Conservation (phyloP, 2,797 vertebrate species). For the Cyprinella venusta region DNA sequence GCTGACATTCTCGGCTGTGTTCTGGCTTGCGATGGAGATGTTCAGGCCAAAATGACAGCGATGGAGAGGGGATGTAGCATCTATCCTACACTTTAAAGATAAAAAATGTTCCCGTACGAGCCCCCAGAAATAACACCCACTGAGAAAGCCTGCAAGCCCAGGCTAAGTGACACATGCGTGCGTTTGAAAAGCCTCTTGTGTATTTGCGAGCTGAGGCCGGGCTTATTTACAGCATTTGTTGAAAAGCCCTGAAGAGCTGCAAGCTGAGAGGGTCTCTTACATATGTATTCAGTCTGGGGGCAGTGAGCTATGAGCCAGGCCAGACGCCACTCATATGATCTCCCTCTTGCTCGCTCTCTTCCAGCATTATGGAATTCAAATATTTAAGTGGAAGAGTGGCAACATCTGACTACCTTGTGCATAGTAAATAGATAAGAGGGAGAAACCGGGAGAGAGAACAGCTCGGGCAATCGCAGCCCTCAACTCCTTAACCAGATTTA, state of each 20-base stretch:
- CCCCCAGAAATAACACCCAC: conserved; percentile 66
- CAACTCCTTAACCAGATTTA: conserved; percentile 77
- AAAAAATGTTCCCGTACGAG: conserved; percentile 37
- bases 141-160: conserved; percentile 47
- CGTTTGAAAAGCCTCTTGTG: conserved; percentile 67
- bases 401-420: conserved; percentile 60
- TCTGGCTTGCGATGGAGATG: conserved; percentile 53
- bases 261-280: conserved; percentile 74
- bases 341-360: conserved; percentile 35
- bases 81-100: conserved; percentile 51
- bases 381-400: conserved; percentile 66
- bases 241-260: conserved; percentile 74
- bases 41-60: conserved; percentile 58
- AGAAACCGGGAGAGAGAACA: conserved; percentile 23
- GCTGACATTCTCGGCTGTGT: conserved; percentile 27
- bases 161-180: conserved; percentile 78
- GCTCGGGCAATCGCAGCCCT: conserved; percentile 53
- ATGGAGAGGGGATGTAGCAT: conserved; percentile 44
- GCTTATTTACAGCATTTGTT: conserved; percentile 82
- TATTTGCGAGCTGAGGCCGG: conserved; percentile 64
- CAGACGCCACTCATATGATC: conserved; percentile 43
- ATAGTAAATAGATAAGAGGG: conserved; percentile 43
- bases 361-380: conserved; percentile 56
- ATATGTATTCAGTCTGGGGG: conserved; percentile 75
- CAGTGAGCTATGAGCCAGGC: conserved; percentile 56